Evolutionary conservation across 2,113 vertebrate species (phyloP).

Genomic region (Microtus ochrogaster): DNA sequence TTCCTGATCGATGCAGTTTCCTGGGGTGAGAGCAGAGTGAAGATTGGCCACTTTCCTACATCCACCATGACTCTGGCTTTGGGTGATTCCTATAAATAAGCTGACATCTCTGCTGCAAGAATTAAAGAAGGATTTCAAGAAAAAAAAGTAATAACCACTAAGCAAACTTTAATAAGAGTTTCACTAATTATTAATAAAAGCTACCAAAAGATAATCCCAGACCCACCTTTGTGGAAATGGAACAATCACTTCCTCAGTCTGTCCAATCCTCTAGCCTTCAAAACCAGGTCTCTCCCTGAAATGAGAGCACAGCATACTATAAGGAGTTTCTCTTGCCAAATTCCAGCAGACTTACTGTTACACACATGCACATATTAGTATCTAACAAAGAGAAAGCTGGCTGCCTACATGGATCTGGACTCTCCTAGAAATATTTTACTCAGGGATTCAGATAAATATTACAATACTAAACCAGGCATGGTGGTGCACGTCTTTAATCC

Average conservation of each 20-base stretch:
- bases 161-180: background rate
- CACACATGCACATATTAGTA: background rate
- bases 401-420: background rate
- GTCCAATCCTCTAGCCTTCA: background rate
- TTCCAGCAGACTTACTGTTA: background rate
- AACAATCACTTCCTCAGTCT: background rate
- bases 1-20: conserved; percentile 92
- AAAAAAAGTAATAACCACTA: conserved; percentile 30
- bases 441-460: conserved; percentile 7
- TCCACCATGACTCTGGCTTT: conserved; percentile 92
- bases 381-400: background rate
- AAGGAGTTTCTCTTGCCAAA: background rate
- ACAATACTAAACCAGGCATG: background rate
- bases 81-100: conserved; percentile 66
- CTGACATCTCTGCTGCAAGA: conserved; percentile 70
- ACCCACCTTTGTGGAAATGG: conserved; percentile 36
- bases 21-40: conserved; percentile 93
- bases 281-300: conserved; percentile 4
- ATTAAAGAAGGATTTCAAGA: conserved; percentile 52
- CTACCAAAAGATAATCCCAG: conserved; percentile 20
- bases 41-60: conserved; percentile 97
- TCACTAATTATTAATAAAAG: background rate
- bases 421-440: background rate
- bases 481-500: background rate
- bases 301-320: background rate